Base-by-base conservation (phyloP, 2,888 invertebrate species). In the Heliconius sara region DNA sequence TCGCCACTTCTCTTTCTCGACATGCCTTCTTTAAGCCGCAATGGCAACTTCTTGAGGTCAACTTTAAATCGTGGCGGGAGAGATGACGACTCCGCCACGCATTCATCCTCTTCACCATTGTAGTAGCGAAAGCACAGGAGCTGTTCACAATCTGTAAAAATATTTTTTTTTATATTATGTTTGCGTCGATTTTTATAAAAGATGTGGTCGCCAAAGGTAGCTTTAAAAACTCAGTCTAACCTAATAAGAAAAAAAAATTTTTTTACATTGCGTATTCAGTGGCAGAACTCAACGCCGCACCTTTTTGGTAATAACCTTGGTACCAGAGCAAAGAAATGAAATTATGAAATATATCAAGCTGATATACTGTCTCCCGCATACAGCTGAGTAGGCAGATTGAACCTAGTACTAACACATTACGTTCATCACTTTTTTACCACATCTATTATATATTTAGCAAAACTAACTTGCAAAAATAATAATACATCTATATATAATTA, bases 71-170 rank as follows among this genome's bases (percentile, higher is more conserved):
- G 88, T 80, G 91, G 84, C 68, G 95, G 94, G 52, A 95, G 86
- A 65, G 92, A 85, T 81, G 96, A 95, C 16, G 96, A 96, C 90
- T 97, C 96, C 82, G 96, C 96, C 84, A 96, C 94, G 88, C 96
- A 96, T 85, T 96, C 96, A 85, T 96, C 95, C 83, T 95, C 96
- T 80, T 96, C 94, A 84, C 96, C 96, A 91, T 96, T 96, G 93
- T 96, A 97, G 92, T 97, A 97, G 76, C 97, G 96, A 90, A 97
- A 97, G 89, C 97, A 97, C 84, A 97, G 94, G 83, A 96, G 93
- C 89, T 96, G 96, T 89, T 96, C 96, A 89, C 96, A 96, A 89
- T 96, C 97, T 97, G 95, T 82, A 96, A 96, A 71, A 19, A 52
- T 22, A 52, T 52, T 19, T 22, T 22, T 66, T 65, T 43, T 39